Evolutionary conservation across 2,888 invertebrate species (phyloP), one percentile per base, ranked within the genome.

Genomic region (Sarcophaga variegata): DNA sequence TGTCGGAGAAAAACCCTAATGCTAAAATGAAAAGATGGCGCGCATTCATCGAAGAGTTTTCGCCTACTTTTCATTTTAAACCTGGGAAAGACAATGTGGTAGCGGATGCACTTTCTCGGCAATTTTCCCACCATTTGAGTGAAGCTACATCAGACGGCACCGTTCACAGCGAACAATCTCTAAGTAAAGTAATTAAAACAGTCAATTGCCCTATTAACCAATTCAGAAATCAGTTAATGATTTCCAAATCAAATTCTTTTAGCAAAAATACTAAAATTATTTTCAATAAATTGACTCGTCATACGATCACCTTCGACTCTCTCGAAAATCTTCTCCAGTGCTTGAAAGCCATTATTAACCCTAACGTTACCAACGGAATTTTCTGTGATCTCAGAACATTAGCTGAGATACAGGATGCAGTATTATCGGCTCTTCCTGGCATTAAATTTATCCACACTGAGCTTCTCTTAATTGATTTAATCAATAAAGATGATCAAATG

Each of bases 181-280:
- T 37, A 47, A n/a, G n/a, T n/a, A n/a, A n/a, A n/a, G n/a, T n/a
- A n/a, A n/a, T n/a, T n/a, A n/a, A n/a, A n/a, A n/a, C n/a, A n/a
- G n/a, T n/a, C 0, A 64, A 49, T 49, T 71, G 64, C 59, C 64
- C 72, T 47, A 17, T 82, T 25, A 79, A 79, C 69, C 78, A 78
- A 72, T 79, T 83, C 22, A 66, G 72, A 74, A 83, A 83, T 67
- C 78, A 83, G 45, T 25, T 83, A 20, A n/a, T 74, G 66, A 3
- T 83, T 62, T 78, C 63, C 54, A 49, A 11, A 49, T 49, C 49
- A 49, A 14, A 14, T 14, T 49, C 12, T 3, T 49, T 49, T 49
- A 12, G 49, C 49, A 49, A 49, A 14, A 70, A 84, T 37, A 66
- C 79, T 27, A 62, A 74, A 66, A 78, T 78, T 59, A 25, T 78